Percentiles rank a stretch among this genome's conserved stretches.
phyloP scores from a whole-genome alignment of 2,797 vertebrate genomes.

The Champsocephalus esox region DNA sequence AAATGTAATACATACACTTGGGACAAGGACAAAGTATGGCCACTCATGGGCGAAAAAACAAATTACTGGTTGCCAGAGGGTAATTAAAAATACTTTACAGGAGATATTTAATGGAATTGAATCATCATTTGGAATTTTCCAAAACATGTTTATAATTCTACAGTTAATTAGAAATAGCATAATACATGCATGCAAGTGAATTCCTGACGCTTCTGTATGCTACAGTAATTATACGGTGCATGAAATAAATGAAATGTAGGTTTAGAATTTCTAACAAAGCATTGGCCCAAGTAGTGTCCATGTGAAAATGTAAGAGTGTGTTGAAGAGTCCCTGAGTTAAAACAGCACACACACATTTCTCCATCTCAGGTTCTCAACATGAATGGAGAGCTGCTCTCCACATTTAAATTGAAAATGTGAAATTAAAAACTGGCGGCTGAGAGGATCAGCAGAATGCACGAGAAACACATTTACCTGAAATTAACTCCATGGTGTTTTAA shows the following conservation, averaged over 20 bases:
- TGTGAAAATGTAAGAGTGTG: not conserved
- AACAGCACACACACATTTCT: not conserved
- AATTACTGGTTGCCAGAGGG: not conserved
- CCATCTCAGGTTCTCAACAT: not conserved
- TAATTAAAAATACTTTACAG: not conserved
- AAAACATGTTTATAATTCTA: not conserved
- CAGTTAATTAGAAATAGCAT: not conserved
- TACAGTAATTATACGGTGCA: not conserved
- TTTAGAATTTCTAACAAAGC: not conserved
- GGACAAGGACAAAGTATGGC: not conserved
- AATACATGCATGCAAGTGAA: not conserved
- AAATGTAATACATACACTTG: not conserved
- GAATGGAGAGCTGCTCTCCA: not conserved
- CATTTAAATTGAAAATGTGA: not conserved
- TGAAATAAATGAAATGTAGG: not conserved
- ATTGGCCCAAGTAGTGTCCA: not conserved
- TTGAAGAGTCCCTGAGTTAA: slow-evolving; percentile 4
- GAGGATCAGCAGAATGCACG: not conserved
- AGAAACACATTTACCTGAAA: not conserved
- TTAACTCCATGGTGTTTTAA: too few species aligned
- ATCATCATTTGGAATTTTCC: not conserved
- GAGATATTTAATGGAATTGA: not conserved
- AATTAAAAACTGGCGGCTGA: not conserved
- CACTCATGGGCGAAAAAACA: not conserved
- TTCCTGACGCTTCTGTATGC: not conserved